Evolutionary conservation across 2,113 vertebrate genomes (phyloP).

Genomic region (Hymenochirus boettgeri): DNA sequence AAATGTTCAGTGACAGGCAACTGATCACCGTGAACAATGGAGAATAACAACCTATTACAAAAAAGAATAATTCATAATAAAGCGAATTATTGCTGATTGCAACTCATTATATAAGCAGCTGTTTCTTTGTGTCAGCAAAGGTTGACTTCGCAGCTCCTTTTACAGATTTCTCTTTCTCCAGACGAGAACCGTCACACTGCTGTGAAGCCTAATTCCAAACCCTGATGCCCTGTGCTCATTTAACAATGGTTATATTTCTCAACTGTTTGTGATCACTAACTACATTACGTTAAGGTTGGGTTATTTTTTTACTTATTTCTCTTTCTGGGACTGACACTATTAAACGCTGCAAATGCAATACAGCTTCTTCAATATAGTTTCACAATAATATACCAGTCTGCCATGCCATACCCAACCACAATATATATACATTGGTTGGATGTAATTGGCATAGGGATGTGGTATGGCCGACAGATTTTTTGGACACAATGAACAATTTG

Average conservation of each 20-base stretch:
- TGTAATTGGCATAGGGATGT: no score
- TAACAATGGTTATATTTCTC: slow-evolving; percentile 61
- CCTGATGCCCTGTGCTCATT: slow-evolving; percentile 76
- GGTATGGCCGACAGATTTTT: no score
- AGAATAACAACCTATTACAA: slow-evolving; percentile 42
- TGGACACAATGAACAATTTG: no score
- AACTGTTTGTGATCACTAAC: slow-evolving; percentile 78
- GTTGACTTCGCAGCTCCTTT: slow-evolving; percentile 82
- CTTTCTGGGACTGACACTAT: slow-evolving; percentile 7
- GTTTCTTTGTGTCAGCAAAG: slow-evolving; percentile 79
- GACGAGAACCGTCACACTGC: slow-evolving; percentile 83
- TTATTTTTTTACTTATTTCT: slow-evolving; percentile 36
- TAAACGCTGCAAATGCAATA: slow-evolving; percentile 12
- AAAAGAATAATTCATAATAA: slow-evolving; percentile 75
- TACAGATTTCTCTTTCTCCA: slow-evolving; percentile 86
- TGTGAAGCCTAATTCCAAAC: slow-evolving; percentile 98
- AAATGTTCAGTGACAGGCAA: slow-evolving; percentile 8
- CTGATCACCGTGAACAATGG: slow-evolving; percentile 21
- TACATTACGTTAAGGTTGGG: slow-evolving; percentile 71
- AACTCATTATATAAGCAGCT: slow-evolving; percentile 89
- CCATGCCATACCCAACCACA: no score
- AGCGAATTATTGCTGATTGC: slow-evolving; percentile 95
- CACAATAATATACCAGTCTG: no score
- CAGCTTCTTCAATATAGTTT: no score
- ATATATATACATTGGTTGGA: no score